Conservation (phyloP, 2,113 vertebrate species). For the Rattus norvegicus region GRCr8 NC_086022.1:180386001-180386500, state of each 20-base stretch:
- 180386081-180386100: slow-evolving; percentile 47
- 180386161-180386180: slow-evolving; percentile 38
- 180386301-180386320: slow-evolving; percentile 58
- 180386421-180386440: slow-evolving; percentile 47
- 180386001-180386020: slow-evolving; percentile 47
- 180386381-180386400: not conserved
- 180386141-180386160: not conserved
- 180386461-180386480: not conserved
- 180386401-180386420: not conserved
- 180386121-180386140: slow-evolving; percentile 29
- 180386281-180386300: not conserved
- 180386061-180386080: slow-evolving; percentile 51
- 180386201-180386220: slow-evolving; percentile 61
- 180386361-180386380: not conserved
- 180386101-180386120: slow-evolving; percentile 42
- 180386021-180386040: slow-evolving; percentile 48
- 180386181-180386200: slow-evolving; percentile 79
- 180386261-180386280: not conserved
- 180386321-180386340: slow-evolving; percentile 12
- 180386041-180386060: slow-evolving; percentile 13
- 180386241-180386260: slow-evolving; percentile 23
- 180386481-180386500: fast-evolving
- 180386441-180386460: not conserved
- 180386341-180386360: not conserved
- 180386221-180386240: slow-evolving; percentile 48